A percentile compares a stretch with the other conserved stretches of the same genome.
These are phyloP conservation scores for Phenganax marumi DNA, from an alignment of 92 coral and sea anemone species.

Conservation along the genomic window DNA sequence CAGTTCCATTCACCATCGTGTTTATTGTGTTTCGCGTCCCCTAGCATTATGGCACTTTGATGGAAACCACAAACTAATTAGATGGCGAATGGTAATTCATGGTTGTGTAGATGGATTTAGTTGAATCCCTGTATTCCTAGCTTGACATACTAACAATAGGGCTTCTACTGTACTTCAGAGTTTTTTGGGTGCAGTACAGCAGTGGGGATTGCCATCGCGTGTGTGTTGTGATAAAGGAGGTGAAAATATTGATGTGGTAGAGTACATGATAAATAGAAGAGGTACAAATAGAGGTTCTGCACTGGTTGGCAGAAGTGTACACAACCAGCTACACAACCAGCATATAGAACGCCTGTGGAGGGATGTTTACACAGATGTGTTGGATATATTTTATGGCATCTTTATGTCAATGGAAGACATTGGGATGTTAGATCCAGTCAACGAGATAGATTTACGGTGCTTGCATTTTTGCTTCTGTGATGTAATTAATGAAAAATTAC, in stretches of 20 bases:
- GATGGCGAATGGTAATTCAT: not conserved
- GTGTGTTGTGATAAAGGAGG: not conserved
- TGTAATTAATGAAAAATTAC: not conserved
- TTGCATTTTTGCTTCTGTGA: not conserved
- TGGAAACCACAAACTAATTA: slow-evolving; percentile 42
- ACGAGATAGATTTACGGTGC: not conserved
- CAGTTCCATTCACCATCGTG: not conserved
- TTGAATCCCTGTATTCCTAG: slow-evolving; percentile 49
- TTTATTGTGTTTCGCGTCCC: slow-evolving; percentile 13
- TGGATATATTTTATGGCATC: slow-evolving; percentile 42
- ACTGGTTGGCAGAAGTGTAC: not conserved
- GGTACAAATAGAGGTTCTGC: not conserved
- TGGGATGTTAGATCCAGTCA: not conserved
- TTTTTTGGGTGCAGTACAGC: slow-evolving; percentile 24
- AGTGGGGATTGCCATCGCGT: not conserved
- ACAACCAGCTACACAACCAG: too few relatives aligned
- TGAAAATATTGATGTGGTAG: not conserved
- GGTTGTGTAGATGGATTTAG: slow-evolving; percentile 58
- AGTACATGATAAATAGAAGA: not conserved
- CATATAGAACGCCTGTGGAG: slow-evolving; percentile 23
- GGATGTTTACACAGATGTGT: slow-evolving; percentile 37
- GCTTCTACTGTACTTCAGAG: not conserved
- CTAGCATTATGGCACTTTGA: too few relatives aligned
- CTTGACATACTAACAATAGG: slow-evolving; percentile 27
- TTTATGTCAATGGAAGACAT: slow-evolving; percentile 54